Evolutionary conservation across 2,888 invertebrate genomes (phyloP), one percentile per base, ranked within the genome.

Genomic region (Tipula helvola): DNA sequence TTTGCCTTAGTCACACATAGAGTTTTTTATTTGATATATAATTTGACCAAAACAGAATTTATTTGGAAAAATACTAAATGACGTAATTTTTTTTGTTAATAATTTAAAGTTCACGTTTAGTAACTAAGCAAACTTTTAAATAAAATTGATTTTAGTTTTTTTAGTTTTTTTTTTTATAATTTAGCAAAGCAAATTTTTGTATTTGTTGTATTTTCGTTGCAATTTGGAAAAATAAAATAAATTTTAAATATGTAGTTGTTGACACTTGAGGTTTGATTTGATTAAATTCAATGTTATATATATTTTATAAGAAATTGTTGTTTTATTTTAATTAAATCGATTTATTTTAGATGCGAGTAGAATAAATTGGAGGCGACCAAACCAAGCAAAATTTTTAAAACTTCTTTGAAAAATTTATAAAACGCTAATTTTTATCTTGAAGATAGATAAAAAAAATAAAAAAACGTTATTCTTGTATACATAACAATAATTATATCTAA

Each of bases 401-500:
- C 10, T 44, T 44, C 10, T 1, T 5, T n/a, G 5, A n/a, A 52
- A 44, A 10, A n/a, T 52, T 52, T 52, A 52, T 52, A 52, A 52
- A 71, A 71, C 71, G 71, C 71, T 71, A 71, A 71, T 71, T 71
- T 16, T 71, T 71, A 71, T 71, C 71, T 71, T 71, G 71, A 28
- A 12, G 16, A 57, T 16, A 57, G 5, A 57, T 16, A 16, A n/a
- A 5, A 16, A 57, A 52, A 57, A 16, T 5, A 5, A 16, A 57
- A 52, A 57, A 28, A 18, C 18, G 2, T 18, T 28, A 28, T 71
- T 71, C 28, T 71, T 44, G 12, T 44, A 52, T 16, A 52, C 3
- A 71, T 71, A 71, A 71, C 71, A 71, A 71, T 71, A 71, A 71
- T 71, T 71, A 71, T 71, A 71, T 71, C 71, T 71, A 71, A 71